Base-by-base conservation (phyloP, 1,140 invertebrate genomes). In the Agrilus planipennis region DNA sequence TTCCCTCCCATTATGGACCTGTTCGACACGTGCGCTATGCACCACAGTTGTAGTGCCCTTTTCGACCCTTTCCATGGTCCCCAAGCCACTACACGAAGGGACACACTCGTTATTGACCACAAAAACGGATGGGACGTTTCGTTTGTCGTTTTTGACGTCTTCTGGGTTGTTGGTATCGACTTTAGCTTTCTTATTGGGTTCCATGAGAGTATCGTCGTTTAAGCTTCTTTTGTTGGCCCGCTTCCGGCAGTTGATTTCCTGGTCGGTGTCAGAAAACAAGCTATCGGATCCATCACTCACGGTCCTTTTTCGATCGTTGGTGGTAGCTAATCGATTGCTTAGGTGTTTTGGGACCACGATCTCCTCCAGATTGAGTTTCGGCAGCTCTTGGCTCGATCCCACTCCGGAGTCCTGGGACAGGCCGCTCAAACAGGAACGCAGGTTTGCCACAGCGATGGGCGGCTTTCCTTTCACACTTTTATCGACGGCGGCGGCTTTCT, bases 361-460 rank as follows among this genome's bases (percentile, higher is more conserved):
- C 18, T 49, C 41, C 16, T 54, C 49, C 30, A 58, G 45, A 30
- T 46, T 45, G 16, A 55, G 38, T 9, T 37, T 19, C 5, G 49
- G 50, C 14, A 49, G 49, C 36, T 57, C 51, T 47, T 58, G 49
- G 37, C 50, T 53, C 25, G 50, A 52, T 21, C 52, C 46, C 9
- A 54, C 29, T 14, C 54, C 53, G 9, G 54, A 55, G 37, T 54
- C 55, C 27, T 55, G 48, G 4, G 49, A 50, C 22, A 58, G 36
- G 10, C 50, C 50, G 17, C 42, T 55, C 2, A 58, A 44, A 38
- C 53, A 60, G 11, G 45, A 51, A 23, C 47, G 42, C 28, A 60
- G 43, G 7, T 46, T 49, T 30, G 51, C 53, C 39, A 57, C 36
- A 40, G 53, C 52, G 1, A 55, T 53, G 2, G 50, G 46, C 7